Evolutionary conservation across 2,797 vertebrate species (phyloP), one percentile per base, ranked within the genome.

Genomic region (Clarias pachynema): DNA sequence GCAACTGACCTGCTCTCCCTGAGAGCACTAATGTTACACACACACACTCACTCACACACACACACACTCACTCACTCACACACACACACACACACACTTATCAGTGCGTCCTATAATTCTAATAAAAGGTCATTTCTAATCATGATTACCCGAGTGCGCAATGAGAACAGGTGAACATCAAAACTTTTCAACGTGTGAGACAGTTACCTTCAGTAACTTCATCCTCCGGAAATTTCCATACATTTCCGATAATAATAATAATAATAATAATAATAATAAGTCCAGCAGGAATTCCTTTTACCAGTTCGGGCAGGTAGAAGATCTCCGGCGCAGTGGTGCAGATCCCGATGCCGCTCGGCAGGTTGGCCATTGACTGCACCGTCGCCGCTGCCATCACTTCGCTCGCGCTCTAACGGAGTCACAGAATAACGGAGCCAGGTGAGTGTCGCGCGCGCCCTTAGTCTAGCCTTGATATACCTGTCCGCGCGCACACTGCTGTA

Each of bases 261-360:
- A 5, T 3, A 66, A 16, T 3, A 31, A 66, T 5, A 65, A n/a
- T 40, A 15, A 44, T 44, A 44, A 44, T 44, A 15, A 68, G 29
- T 9, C 5, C 31, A 6, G 1, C 6, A 26, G 5, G 26, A 8
- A 10, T 29, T 57, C 7, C 1, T 95, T 96, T 96, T 91, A 97
- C 97, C 93, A 97, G 94, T 75, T 97, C 97, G 0, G 95, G 94
- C 79, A 96, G 62, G 91, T 95, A 96, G 40, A 97, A 93, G 73
- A 96, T 85, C 88, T 97, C 96, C 0, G 97, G 96, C 20, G 91
- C 92, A 0, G 94, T 94, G 80, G 86, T 91, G 90, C 96, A 96
- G 56, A 96, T 94, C 0, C 87, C 91, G 69, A 95, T 40, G 66
- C 96, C 96, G 7, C 95, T 96, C 87, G 96, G 96, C 89, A 97